These are phyloP conservation scores for Pagetopsis macropterus DNA, from an alignment of 2,797 vertebrate species.

Conservation along the genomic window DNA sequence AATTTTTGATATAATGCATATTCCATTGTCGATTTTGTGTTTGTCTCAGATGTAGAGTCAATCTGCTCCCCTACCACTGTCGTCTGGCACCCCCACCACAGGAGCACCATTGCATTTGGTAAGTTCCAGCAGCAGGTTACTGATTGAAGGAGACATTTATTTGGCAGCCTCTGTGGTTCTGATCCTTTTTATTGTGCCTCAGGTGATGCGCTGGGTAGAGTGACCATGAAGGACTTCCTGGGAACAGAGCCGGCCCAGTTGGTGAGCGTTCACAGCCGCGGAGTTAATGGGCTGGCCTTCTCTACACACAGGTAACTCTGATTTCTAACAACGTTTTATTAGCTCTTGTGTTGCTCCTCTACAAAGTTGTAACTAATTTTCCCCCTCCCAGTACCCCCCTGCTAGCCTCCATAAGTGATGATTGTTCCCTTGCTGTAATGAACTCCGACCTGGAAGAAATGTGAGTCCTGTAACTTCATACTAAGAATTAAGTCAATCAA, in stretches of 20 bases:
- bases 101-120: conserved; percentile 90
- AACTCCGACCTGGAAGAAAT: conserved; percentile 88
- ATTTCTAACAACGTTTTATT: neutral
- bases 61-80: conserved; percentile 86
- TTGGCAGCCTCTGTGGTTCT: neutral
- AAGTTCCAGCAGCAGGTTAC: conserved; percentile 54
- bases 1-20: neutral
- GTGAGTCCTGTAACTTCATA: conserved; percentile 80
- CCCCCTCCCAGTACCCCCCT: conserved; percentile 80
- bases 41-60: conserved; percentile 79
- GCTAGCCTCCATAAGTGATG: conserved; percentile 93
- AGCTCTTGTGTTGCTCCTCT: neutral
- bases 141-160: neutral
- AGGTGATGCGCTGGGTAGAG: conserved; percentile 92
- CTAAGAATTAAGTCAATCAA: neutral
- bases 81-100: conserved; percentile 92
- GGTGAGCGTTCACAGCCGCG: conserved; percentile 83
- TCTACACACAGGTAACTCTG: conserved; percentile 89
- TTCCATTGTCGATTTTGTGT: neutral
- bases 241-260: conserved; percentile 77
- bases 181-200: conserved; percentile 22
- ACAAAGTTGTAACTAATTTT: neutral
- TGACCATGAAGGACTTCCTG: conserved; percentile 89
- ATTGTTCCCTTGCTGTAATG: conserved; percentile 92
- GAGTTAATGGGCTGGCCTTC: conserved; percentile 87